A percentile compares a stretch with the other conserved stretches of the same genome.
Conservation (phyloP, 2,888 invertebrate genomes). For the Masnerella sp. region DNA sequence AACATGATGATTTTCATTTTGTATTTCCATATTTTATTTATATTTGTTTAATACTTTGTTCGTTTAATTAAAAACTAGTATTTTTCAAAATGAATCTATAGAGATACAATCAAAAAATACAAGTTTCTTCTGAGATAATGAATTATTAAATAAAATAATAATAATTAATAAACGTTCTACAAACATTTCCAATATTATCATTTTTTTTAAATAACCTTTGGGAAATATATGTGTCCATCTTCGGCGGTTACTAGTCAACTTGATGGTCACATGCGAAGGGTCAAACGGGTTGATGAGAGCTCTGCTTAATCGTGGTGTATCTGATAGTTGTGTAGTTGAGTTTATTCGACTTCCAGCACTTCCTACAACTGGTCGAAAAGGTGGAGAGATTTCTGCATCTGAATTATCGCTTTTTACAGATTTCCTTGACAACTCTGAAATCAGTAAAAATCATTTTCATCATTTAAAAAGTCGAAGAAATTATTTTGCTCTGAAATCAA, state of each 20-base stretch:
- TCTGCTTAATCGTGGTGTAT: conserved; percentile 83
- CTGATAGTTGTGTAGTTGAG: conserved; percentile 68
- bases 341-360: conserved; percentile 80
- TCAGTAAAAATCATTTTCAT: background rate
- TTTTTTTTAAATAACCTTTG: too few relatives aligned
- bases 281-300: conserved; percentile 98
- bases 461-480: background rate
- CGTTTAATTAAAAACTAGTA: too few relatives aligned
- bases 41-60: too few relatives aligned
- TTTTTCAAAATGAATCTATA: too few relatives aligned
- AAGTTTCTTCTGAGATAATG: too few relatives aligned
- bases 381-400: conserved; percentile 80
- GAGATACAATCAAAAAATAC: too few relatives aligned
- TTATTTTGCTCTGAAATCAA: background rate
- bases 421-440: conserved; percentile 64
- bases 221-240: conserved; percentile 99
- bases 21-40: too few relatives aligned
- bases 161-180: too few relatives aligned
- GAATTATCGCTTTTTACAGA: conserved; percentile 73
- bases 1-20: too few relatives aligned
- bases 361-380: conserved; percentile 80
- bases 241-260: conserved; percentile 94
- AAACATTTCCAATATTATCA: too few relatives aligned
- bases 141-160: too few relatives aligned
- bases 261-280: conserved; percentile 97